Conservation (phyloP, 2,113 vertebrate species). For the Apistogramma diplotaenia region DNA sequence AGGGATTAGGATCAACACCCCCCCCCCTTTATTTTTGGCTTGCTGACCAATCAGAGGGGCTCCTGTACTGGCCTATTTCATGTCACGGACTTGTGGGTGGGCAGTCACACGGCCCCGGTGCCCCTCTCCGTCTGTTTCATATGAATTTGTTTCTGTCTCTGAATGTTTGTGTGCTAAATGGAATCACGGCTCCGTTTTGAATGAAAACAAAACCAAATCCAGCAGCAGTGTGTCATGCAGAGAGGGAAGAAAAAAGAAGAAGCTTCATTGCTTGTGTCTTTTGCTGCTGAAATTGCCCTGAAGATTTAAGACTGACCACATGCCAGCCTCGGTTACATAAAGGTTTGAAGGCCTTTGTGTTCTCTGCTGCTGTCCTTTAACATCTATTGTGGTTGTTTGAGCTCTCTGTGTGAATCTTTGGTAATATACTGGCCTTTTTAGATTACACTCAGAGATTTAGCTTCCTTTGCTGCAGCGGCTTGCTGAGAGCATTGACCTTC, state of each 20-base stretch:
- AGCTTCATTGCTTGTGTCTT: constrained; percentile 1
- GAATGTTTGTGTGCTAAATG: not conserved
- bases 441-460: constrained; percentile 50
- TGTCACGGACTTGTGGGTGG: constrained; percentile 45
- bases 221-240: not conserved
- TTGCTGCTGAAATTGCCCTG: constrained; percentile 23
- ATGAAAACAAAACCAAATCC: not conserved
- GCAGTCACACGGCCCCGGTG: constrained; percentile 24
- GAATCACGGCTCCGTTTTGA: not conserved
- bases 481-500: constrained; percentile 52
- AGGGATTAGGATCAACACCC: constrained; percentile 44
- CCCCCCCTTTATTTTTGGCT: constrained; percentile 10
- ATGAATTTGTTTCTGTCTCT: constrained; percentile 3
- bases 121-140: constrained; percentile 13
- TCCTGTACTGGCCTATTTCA: constrained; percentile 32
- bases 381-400: constrained; percentile 19
- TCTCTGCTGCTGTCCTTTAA: constrained; percentile 37
- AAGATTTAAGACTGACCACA: constrained; percentile 38
- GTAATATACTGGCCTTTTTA: constrained; percentile 40
- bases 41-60: constrained; percentile 36
- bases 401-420: constrained; percentile 44
- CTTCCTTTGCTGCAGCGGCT: constrained; percentile 16
- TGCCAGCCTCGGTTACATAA: constrained; percentile 21
- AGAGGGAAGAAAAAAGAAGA: not conserved
- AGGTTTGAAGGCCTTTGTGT: constrained; percentile 34